Percentiles rank a stretch among this genome's conserved stretches.
Evolutionary conservation across 1,140 invertebrate species (phyloP).

Genomic region (Drosophila arawakana): DNA sequence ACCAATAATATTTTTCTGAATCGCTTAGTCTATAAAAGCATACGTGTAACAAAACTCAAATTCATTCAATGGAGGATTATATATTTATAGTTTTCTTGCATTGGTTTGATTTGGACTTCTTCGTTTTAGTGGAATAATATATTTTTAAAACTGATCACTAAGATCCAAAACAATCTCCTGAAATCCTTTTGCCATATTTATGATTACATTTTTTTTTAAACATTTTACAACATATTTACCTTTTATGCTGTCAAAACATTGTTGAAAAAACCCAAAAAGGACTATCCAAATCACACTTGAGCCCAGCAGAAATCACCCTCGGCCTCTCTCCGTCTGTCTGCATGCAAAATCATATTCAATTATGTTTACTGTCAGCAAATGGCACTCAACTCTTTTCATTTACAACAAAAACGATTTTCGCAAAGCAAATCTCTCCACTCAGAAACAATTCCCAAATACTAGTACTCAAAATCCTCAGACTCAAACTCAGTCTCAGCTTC

Average conservation of each 20-base stretch:
- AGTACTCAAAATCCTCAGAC: conserved; percentile 35
- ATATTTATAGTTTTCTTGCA: neutral
- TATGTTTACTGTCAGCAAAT: conserved; percentile 40
- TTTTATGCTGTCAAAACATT: neutral
- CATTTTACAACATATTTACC: neutral
- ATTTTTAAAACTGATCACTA: neutral
- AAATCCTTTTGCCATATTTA: conserved; percentile 1
- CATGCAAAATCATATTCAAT: conserved; percentile 48
- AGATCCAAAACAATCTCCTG: neutral
- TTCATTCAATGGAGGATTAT: no score
- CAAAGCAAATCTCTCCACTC: conserved; percentile 33
- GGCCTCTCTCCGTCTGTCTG: neutral
- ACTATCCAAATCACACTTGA: conserved; percentile 12
- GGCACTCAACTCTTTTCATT: conserved; percentile 33
- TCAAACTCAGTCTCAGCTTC: neutral
- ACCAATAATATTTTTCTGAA: neutral
- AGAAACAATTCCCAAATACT: conserved; percentile 35
- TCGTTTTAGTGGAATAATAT: neutral
- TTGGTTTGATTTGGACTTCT: neutral
- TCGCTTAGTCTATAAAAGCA: no score
- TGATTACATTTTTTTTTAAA: neutral
- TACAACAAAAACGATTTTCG: conserved; percentile 31
- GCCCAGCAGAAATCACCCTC: conserved; percentile 22
- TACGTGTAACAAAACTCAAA: no score
- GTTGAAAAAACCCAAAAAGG: neutral